phyloP scores from a whole-genome alignment of 2,797 vertebrate species.

The Cheirogaleus major region DNA sequence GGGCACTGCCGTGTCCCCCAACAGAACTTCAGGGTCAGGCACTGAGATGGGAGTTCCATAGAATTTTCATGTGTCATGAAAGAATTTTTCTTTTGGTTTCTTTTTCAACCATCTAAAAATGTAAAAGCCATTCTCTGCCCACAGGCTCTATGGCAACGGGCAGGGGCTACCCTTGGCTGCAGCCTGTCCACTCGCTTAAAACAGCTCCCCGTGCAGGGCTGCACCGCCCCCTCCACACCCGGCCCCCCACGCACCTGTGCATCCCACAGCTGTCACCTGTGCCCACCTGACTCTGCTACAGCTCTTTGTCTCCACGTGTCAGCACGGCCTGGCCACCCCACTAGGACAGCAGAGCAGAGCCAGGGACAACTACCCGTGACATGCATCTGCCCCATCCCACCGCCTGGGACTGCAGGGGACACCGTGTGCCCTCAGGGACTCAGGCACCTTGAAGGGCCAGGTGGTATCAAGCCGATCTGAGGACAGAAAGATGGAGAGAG shows the following conservation, averaged over 20 bases:
- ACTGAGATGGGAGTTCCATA: accelerated
- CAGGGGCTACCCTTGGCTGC: background rate
- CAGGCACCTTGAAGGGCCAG: background rate
- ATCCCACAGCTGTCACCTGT: accelerated
- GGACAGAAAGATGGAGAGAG: too few species aligned
- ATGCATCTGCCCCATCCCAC: too few species aligned
- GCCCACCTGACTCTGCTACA: background rate
- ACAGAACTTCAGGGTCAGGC: too few species aligned
- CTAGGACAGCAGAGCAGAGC: background rate
- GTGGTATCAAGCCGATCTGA: too few species aligned
- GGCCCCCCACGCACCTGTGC: accelerated
- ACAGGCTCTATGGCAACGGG: background rate
- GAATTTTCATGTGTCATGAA: background rate
- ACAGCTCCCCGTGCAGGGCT: accelerated
- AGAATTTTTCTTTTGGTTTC: too few species aligned
- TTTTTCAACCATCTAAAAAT: background rate
- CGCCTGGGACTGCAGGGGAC: background rate
- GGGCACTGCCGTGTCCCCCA: accelerated
- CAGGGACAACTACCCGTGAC: accelerated
- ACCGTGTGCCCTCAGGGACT: too few species aligned
- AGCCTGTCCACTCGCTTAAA: too few species aligned
- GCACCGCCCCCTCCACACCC: background rate
- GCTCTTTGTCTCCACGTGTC: background rate
- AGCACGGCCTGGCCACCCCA: accelerated
- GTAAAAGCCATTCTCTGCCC: background rate